A percentile compares a stretch with the other conserved stretches of the same genome.
Conservation (phyloP, 2,888 invertebrate genomes). For the Tromatobia lineatoria region DNA sequence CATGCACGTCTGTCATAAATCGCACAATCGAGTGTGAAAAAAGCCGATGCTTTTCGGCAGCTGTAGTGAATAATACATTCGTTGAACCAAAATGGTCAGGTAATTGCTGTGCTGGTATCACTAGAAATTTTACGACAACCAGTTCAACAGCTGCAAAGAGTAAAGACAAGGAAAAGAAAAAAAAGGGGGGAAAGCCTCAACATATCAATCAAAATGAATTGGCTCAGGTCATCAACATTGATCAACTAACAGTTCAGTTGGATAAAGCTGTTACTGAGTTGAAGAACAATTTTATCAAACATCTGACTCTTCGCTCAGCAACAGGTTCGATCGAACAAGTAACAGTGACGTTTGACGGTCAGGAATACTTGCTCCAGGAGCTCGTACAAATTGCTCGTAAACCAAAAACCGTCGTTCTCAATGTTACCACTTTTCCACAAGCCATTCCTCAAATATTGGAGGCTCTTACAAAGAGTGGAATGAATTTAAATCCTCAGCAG, state of each 20-base stretch:
- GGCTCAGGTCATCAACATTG: slow-evolving; percentile 90
- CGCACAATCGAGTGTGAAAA: neutral
- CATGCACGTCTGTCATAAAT: neutral
- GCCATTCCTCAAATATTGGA: slow-evolving; percentile 92
- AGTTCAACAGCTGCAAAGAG: slow-evolving; percentile 67
- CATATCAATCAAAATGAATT: slow-evolving; percentile 91
- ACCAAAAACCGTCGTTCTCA: slow-evolving; percentile 94
- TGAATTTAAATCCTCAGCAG: slow-evolving; percentile 97
- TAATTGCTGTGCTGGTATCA: neutral
- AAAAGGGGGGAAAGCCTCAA: slow-evolving; percentile 86
- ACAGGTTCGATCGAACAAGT: slow-evolving; percentile 94
- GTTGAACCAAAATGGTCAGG: neutral
- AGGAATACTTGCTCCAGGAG: slow-evolving; percentile 94
- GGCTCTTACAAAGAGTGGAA: slow-evolving; percentile 92
- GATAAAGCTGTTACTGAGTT: slow-evolving; percentile 89
- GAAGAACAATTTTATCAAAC: slow-evolving; percentile 92
- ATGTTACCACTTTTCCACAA: slow-evolving; percentile 94
- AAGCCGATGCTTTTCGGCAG: neutral
- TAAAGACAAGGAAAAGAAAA: slow-evolving; percentile 80
- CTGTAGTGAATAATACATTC: neutral
- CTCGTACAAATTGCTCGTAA: slow-evolving; percentile 95
- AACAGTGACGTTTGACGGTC: slow-evolving; percentile 91
- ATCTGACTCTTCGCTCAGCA: slow-evolving; percentile 92
- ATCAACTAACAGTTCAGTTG: slow-evolving; percentile 90
- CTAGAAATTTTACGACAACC: slow-evolving; percentile 51